Evolutionary conservation across 2,797 vertebrate genomes (phyloP).

Genomic region (Sebastes kiyomatsui): DNA sequence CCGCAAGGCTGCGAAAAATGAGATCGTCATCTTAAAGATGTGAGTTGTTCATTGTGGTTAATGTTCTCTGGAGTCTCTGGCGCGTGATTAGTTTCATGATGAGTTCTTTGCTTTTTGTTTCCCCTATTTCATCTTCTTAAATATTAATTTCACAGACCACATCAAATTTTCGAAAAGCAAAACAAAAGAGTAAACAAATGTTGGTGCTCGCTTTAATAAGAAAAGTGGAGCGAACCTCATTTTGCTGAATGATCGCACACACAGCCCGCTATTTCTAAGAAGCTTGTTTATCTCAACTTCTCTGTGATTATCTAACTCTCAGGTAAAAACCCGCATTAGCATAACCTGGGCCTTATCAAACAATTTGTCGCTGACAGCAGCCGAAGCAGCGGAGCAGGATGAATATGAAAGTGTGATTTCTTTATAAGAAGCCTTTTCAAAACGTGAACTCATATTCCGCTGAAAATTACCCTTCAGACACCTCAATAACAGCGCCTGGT

Average conservation of each 20-base stretch:
- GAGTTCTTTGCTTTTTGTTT: not conserved
- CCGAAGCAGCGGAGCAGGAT: conserved; percentile 1
- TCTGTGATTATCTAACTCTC: conserved; percentile 30
- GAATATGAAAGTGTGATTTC: conserved; percentile 35
- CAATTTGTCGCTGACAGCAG: conserved; percentile 25
- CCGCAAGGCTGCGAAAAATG: conserved; percentile 96
- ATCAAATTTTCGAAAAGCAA: not conserved
- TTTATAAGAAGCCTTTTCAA: conserved; percentile 16
- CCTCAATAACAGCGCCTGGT: not conserved
- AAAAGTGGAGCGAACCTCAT: not conserved
- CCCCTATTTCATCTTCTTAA: not conserved
- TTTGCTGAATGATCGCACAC: conserved; percentile 22
- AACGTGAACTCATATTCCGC: conserved; percentile 4
- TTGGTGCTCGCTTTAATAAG: not conserved
- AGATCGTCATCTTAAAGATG: conserved; percentile 98
- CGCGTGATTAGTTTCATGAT: not conserved
- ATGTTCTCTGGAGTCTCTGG: not conserved
- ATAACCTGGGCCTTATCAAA: conserved; percentile 38
- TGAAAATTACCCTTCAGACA: conserved; percentile 22
- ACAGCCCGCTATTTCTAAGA: not conserved
- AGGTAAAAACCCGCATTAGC: conserved; percentile 38
- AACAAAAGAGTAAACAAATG: not conserved
- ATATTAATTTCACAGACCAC: not conserved
- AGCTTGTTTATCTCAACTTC: conserved; percentile 13
- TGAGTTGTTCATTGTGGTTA: conserved; percentile 73